Evolutionary conservation across 2,888 invertebrate genomes (phyloP).

Genomic region (Nipponacmea schrenckii): DNA sequence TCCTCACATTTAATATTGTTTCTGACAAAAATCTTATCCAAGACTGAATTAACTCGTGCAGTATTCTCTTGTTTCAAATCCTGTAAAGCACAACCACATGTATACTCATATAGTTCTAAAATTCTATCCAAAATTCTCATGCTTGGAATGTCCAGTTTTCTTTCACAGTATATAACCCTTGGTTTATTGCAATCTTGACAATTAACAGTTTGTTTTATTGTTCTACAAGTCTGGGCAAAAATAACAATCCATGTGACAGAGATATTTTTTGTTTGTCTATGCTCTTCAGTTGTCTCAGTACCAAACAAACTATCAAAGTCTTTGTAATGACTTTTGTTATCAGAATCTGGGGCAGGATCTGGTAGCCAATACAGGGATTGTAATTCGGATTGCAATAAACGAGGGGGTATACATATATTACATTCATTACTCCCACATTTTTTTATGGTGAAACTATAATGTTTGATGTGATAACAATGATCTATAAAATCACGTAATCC

Average conservation of each 20-base stretch:
- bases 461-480: not conserved
- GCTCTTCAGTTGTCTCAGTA: not conserved
- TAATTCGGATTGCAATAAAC: not conserved
- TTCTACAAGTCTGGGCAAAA: too few relatives aligned
- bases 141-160: not conserved
- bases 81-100: not conserved
- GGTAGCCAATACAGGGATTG: not conserved
- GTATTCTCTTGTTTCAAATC: not conserved
- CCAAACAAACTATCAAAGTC: not conserved
- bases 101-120: slow-evolving; percentile 6
- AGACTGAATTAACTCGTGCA: not conserved
- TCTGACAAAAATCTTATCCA: not conserved
- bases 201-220: not conserved
- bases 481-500: not conserved
- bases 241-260: too few relatives aligned
- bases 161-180: slow-evolving; percentile 3
- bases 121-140: not conserved
- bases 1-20: not conserved
- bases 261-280: too few relatives aligned
- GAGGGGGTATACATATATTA: not conserved
- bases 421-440: not conserved
- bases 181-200: not conserved
- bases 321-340: not conserved
- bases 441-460: not conserved
- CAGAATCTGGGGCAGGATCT: not conserved